Percentiles rank a stretch among this genome's conserved stretches.
phyloP scores from a whole-genome alignment of 92 coral and sea anemone genomes.

The Zoanthus solanderi region DNA sequence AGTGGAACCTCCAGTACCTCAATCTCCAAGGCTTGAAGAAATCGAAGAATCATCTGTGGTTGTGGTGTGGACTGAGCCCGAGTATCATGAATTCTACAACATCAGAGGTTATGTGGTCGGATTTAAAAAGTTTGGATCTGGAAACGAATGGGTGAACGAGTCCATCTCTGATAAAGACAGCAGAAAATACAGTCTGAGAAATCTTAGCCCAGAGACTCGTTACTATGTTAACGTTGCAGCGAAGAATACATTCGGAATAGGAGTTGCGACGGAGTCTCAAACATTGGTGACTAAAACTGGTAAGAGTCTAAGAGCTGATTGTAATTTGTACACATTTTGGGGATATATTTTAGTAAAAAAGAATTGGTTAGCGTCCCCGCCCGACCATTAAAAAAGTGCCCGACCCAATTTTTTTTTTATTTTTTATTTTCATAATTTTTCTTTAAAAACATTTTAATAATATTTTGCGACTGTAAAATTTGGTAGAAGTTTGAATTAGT shows the following conservation, averaged over 20 bases:
- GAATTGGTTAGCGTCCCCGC: too few relatives aligned
- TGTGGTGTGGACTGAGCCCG: constrained; percentile 17
- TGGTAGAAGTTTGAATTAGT: too few relatives aligned
- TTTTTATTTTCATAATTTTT: too few relatives aligned
- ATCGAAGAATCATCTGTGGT: constrained; percentile 26
- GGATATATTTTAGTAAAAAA: too few relatives aligned
- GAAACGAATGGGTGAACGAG: constrained; percentile 18
- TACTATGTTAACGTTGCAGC: constrained; percentile 38
- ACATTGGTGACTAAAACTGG: background rate
- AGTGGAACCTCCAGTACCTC: constrained; percentile 40
- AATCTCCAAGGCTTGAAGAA: constrained; percentile 7
- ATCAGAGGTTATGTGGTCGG: constrained; percentile 35
- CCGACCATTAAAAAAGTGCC: too few relatives aligned
- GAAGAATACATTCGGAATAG: constrained; percentile 16
- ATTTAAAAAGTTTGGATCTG: constrained; percentile 31
- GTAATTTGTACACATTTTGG: too few relatives aligned
- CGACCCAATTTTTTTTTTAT: too few relatives aligned
- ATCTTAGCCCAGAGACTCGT: constrained; percentile 21
- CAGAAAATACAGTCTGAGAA: background rate
- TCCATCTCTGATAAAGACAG: background rate
- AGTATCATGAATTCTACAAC: constrained; percentile 10
- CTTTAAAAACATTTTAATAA: too few relatives aligned
- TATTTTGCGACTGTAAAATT: too few relatives aligned
- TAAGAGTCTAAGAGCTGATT: background rate
- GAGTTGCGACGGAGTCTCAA: constrained; percentile 15